These are phyloP conservation scores for Spinus olivaceus DNA, from an alignment of 2,797 vertebrate species.

Conservation along the genomic window DNA sequence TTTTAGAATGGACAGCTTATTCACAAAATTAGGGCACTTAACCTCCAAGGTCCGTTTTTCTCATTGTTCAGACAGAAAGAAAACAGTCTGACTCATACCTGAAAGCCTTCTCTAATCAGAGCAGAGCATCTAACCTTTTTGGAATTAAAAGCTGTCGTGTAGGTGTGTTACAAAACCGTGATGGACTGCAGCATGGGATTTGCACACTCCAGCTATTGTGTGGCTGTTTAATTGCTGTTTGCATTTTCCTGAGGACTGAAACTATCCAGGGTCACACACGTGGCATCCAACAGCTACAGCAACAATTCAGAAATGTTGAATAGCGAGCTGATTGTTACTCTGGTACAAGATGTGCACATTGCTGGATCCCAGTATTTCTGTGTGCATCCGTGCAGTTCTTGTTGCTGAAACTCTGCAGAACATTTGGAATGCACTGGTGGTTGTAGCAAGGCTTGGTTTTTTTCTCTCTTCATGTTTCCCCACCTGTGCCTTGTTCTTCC, in stretches of 20 bases:
- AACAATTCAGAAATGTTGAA: not conserved
- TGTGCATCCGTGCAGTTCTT: not conserved
- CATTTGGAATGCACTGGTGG: not conserved
- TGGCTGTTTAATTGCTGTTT: not conserved
- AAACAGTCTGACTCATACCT: constrained; percentile 24
- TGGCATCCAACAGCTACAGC: not conserved
- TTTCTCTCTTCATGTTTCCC: accelerated
- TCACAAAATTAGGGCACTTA: constrained; percentile 6
- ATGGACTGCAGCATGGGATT: not conserved
- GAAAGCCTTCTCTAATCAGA: not conserved
- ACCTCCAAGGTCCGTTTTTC: not conserved
- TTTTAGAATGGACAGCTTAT: not conserved
- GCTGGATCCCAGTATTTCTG: accelerated
- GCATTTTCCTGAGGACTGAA: not conserved
- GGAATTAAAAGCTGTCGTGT: not conserved
- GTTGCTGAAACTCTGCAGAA: not conserved
- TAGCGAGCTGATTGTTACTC: not conserved
- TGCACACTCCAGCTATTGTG: not conserved
- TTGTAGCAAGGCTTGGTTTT: not conserved
- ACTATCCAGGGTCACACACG: not conserved
- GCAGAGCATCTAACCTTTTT: not conserved
- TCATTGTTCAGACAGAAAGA: constrained; percentile 12
- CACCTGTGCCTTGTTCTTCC: not conserved
- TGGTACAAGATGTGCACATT: not conserved
- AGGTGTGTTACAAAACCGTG: not conserved